Percentiles rank a stretch among this genome's conserved stretches.
phyloP scores from a whole-genome alignment of 2,888 invertebrate species.

The Scaeva pyrastri region DNA sequence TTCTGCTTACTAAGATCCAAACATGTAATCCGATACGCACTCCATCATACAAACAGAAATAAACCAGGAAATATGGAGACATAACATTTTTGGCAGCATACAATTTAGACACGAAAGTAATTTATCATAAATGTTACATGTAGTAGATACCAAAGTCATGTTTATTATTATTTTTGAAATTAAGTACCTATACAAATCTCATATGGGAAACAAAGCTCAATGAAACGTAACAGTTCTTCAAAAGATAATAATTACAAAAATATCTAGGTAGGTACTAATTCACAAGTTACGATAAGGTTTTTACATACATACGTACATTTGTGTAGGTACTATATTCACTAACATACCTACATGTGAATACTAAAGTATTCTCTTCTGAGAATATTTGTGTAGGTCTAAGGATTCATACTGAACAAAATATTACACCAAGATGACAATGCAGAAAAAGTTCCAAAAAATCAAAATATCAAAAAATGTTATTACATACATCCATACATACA shows the following conservation, averaged over 20 bases:
- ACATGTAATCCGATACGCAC: conserved; percentile 8
- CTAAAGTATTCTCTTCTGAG: neutral
- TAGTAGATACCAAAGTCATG: too few relatives aligned
- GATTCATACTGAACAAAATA: conserved; percentile 14
- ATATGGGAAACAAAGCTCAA: conserved; percentile 25
- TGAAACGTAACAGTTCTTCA: conserved; percentile 14
- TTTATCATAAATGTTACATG: conserved; percentile 22
- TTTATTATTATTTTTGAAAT: conserved; percentile 17
- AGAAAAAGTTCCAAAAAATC: conserved; percentile 30
- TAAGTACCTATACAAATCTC: conserved; percentile 2
- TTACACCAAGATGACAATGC: conserved; percentile 22
- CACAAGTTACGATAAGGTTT: neutral
- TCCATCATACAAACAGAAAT: conserved; percentile 4
- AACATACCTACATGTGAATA: neutral
- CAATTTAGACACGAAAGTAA: conserved; percentile 22
- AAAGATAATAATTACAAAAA: conserved; percentile 22
- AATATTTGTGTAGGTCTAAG: neutral
- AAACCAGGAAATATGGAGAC: neutral
- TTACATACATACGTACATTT: neutral
- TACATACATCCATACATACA: too few relatives aligned
- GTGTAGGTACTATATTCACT: neutral
- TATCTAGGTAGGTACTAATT: neutral
- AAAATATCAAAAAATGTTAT: conserved; percentile 24
- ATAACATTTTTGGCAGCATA: neutral
- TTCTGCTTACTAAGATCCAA: neutral